Base-by-base conservation (phyloP, 1,140 invertebrate genomes). In the Eueides isabella region DNA sequence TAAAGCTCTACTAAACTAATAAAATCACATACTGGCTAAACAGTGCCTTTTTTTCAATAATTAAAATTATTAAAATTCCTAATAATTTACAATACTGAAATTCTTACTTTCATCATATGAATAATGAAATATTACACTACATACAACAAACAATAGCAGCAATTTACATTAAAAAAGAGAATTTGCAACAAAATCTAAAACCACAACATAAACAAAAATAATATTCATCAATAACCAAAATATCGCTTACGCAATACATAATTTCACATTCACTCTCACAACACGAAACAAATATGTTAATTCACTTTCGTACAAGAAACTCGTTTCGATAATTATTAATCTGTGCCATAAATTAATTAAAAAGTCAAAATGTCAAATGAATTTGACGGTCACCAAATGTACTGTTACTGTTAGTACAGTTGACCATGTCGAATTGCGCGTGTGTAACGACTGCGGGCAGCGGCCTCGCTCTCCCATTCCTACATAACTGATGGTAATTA, bases 371-470 rank as follows among this genome's bases (percentile, higher is more conserved):
- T 80, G 81, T 82, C 80, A 90, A 85, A 83, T 72, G 69, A 77
- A 28, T 31, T 78, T 71, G 73, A 35, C 75, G 79, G 72, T 76
- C 77, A 78, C 70, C 70, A 76, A 82, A 78, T 84, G 78, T 38
- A 38, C 35, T 38, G 14, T 38, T 78, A 77, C 71, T 81, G 78
- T 89, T 85, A 84, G 79, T 88, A 87, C 82, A 90, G 86, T 87
- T 92, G 90, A 90, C 89, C 89, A 92, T 92, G 80, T 92, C 89
- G 88, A 90, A 92, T 89, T 91, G 87, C 86, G 86, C 86, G 90
- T 85, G 88, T 84, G 69, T 83, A 83, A 76, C 85, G 89, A 92
- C 90, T 92, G 90, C 81, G 83, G 88, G 83, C 61, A 80, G 77
- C 85, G 85, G 85, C 84, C 79, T 81, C 83, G 80, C 85, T 90